These are phyloP conservation scores for Theocolax elegans DNA, from an alignment of 1,140 invertebrate species.

Conservation along the genomic window DNA sequence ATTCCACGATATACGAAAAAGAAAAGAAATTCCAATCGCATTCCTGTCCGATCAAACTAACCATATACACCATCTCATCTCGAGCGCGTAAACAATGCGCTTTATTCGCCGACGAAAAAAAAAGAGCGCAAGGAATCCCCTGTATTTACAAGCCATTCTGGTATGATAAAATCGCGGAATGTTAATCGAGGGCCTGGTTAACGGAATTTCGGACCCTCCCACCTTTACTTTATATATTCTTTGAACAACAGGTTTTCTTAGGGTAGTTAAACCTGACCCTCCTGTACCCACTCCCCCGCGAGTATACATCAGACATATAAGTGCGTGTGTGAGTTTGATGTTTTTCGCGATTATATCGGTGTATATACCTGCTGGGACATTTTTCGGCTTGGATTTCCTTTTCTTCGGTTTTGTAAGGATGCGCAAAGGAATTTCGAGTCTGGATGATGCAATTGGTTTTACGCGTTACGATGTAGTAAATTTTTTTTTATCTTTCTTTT, in stretches of 20 bases:
- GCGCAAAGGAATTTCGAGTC: not conserved
- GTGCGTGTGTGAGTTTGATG: too few species aligned
- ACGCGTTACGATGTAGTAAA: too few species aligned
- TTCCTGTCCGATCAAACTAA: constrained; percentile 22
- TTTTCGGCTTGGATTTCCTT: too few species aligned
- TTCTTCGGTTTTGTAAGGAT: not conserved
- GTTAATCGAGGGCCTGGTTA: constrained; percentile 38
- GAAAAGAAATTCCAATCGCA: constrained; percentile 25
- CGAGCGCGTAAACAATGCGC: constrained; percentile 21
- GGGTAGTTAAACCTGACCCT: constrained; percentile 30
- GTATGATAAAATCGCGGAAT: too few species aligned
- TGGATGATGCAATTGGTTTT: constrained; percentile 30
- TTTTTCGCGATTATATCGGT: too few species aligned
- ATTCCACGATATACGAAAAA: too few species aligned
- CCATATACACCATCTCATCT: not conserved
- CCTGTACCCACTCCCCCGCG: too few species aligned
- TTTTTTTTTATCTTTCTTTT: too few species aligned
- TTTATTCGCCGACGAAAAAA: constrained; percentile 7
- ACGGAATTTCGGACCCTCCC: constrained; percentile 33
- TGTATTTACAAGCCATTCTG: constrained; percentile 26
- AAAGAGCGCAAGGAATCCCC: not conserved
- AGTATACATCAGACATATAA: too few species aligned
- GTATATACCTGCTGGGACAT: too few species aligned
- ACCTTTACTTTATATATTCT: not conserved
- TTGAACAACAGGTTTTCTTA: constrained; percentile 21